Base-by-base conservation (phyloP, 1,140 invertebrate genomes). In the Anoplophora glabripennis region DNA sequence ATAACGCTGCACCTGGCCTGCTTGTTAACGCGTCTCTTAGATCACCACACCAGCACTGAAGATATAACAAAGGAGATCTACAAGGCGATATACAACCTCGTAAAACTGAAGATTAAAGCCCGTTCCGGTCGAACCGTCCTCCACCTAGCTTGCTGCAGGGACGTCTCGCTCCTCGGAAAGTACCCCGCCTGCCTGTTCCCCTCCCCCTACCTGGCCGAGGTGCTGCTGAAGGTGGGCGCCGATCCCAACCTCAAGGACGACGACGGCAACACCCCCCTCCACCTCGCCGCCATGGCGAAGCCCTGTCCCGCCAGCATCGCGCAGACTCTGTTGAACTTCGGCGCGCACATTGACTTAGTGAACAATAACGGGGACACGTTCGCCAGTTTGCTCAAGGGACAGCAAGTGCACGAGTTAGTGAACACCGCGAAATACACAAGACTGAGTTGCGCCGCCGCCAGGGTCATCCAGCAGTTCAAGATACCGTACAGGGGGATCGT, bases 341-440 rank as follows among this genome's bases (percentile, higher is more conserved):
- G 92, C 21, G 90, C 90, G 8, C 94, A 98, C 77, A 79, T 95
- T 48, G 94, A 96, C 77, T 81, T 84, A n/a, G 86, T 89, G 40
- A 96, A 97, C 75, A 80, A 83, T 61, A 79, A 86, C 36, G 88
- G 88, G 14, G 84, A 89, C 63, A 93, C 89, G 0, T 91, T 92
- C 61, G 82, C 86, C 49, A 80, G 83, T 56, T 72, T 93, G 46
- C 73, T 93, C 35, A 78, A 81, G 40, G 78, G 77, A 53, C 86
- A 86, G 67, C 76, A 75, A 47, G 75, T 86, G 33, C 81, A 84
- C 60, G 77, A 86, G 60, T 79, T 89, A 42, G 81, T 92, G n/a
- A 87, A 90, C 74, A 88, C 87, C 3, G 75, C 93, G n/a, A 84
- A 85, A 64, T 89, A 89, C 70, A 89, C 85, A 21, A 87, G 84